phyloP scores from a whole-genome alignment of 2,888 invertebrate genomes.

The Pseudococcus viburni region DNA sequence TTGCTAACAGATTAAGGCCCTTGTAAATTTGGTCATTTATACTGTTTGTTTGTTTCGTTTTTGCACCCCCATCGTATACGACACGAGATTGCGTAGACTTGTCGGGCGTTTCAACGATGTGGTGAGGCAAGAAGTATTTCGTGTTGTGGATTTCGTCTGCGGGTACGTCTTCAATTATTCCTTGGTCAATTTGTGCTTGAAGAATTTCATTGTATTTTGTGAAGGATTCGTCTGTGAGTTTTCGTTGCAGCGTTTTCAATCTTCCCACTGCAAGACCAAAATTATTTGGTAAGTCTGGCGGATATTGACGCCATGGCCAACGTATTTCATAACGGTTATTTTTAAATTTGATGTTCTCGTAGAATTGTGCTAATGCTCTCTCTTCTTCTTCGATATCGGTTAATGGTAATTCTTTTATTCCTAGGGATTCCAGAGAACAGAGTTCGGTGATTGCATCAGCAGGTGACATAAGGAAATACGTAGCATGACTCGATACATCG shows the following conservation, averaged over 20 bases:
- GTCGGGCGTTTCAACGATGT: too few species aligned
- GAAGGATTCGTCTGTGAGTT: too few species aligned
- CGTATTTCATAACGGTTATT: background rate
- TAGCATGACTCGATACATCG: background rate
- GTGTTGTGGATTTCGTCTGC: too few species aligned
- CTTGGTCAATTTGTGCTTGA: too few species aligned
- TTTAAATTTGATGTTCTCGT: background rate
- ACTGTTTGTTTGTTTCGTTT: too few species aligned
- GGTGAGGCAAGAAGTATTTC: too few species aligned
- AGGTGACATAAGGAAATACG: too few species aligned
- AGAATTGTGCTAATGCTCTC: background rate
- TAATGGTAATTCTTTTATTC: background rate
- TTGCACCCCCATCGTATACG: too few species aligned
- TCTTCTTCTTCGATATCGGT: background rate
- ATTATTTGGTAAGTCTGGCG: background rate
- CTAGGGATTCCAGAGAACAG: background rate
- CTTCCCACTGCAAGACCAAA: slow-evolving; percentile 1
- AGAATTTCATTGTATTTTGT: too few species aligned
- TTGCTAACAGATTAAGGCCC: background rate
- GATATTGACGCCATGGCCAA: background rate
- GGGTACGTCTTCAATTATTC: too few species aligned
- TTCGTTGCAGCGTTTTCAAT: too few species aligned
- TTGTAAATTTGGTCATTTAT: background rate
- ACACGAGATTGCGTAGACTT: too few species aligned
- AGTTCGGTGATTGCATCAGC: background rate